A percentile compares a stretch with the other conserved stretches of the same genome.
Evolutionary conservation across 2,797 vertebrate genomes (phyloP).

Genomic region (Silurus lanzhouensis): DNA sequence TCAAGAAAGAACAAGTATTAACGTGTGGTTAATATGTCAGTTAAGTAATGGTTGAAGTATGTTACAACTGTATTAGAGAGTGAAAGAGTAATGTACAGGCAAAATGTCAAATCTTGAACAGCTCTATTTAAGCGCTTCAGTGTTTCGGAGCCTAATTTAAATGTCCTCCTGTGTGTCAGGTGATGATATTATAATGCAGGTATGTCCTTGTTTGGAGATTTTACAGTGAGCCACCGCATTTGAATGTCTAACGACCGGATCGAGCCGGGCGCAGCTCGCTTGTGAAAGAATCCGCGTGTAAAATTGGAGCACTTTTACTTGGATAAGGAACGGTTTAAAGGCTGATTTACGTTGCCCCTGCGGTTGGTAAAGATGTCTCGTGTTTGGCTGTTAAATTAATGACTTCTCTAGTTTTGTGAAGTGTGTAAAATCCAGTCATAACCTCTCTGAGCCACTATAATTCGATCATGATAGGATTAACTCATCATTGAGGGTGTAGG

Average conservation of each 20-base stretch:
- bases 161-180: conserved; percentile 11
- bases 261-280: neutral
- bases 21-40: neutral
- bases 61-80: neutral
- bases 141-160: conserved; percentile 1
- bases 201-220: neutral
- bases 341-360: neutral
- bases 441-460: neutral
- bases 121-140: neutral
- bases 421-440: neutral
- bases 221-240: neutral
- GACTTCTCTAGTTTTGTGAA: neutral
- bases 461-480: neutral
- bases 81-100: neutral
- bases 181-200: conserved; percentile 4
- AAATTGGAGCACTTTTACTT: neutral
- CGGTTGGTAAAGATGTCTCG: neutral
- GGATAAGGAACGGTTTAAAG: neutral
- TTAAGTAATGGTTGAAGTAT: neutral
- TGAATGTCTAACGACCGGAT: conserved; percentile 7
- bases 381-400: neutral
- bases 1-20: neutral
- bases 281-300: neutral
- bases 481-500: neutral
- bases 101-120: neutral